These are phyloP conservation scores for Aspidiotus destructor DNA, from an alignment of 2,888 invertebrate species.

Conservation along the genomic window DNA sequence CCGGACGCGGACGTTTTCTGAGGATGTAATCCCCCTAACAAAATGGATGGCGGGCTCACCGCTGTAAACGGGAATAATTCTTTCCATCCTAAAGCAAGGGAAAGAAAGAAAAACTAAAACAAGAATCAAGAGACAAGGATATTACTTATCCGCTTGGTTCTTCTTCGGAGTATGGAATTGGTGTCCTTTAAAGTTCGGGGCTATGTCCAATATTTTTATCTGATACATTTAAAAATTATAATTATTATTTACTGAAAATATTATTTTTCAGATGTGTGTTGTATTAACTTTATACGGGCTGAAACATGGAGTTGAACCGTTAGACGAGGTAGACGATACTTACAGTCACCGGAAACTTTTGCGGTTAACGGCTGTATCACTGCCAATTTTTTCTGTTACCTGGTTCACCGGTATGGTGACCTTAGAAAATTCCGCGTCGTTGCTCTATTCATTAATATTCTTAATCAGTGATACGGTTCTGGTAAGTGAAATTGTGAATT, in stretches of 20 bases:
- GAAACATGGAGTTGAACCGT: slow-evolving; percentile 12
- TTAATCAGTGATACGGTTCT: slow-evolving; percentile 25
- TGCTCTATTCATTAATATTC: slow-evolving; percentile 35
- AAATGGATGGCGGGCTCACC: too few relatives aligned
- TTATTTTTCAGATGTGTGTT: slow-evolving; percentile 27
- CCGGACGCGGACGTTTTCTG: too few relatives aligned
- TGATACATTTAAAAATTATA: too few relatives aligned
- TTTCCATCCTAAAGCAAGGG: too few relatives aligned
- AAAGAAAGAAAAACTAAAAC: too few relatives aligned
- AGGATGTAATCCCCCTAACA: too few relatives aligned
- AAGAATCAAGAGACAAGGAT: too few relatives aligned
- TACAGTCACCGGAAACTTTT: slow-evolving; percentile 36
- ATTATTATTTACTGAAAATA: neutral
- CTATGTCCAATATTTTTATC: too few relatives aligned
- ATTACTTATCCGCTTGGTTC: too few relatives aligned
- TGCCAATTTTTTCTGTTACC: slow-evolving; percentile 60
- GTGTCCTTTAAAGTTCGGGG: too few relatives aligned
- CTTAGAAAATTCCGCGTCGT: slow-evolving; percentile 52
- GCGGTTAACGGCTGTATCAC: slow-evolving; percentile 52
- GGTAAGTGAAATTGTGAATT: slow-evolving; percentile 22
- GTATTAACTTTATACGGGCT: slow-evolving; percentile 25
- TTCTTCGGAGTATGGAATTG: too few relatives aligned
- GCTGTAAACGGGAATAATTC: too few relatives aligned
- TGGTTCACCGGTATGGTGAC: slow-evolving; percentile 67
- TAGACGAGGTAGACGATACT: slow-evolving; percentile 27